Evolutionary conservation across 2,888 invertebrate species (phyloP).

Genomic region (Cantharis nigra): DNA sequence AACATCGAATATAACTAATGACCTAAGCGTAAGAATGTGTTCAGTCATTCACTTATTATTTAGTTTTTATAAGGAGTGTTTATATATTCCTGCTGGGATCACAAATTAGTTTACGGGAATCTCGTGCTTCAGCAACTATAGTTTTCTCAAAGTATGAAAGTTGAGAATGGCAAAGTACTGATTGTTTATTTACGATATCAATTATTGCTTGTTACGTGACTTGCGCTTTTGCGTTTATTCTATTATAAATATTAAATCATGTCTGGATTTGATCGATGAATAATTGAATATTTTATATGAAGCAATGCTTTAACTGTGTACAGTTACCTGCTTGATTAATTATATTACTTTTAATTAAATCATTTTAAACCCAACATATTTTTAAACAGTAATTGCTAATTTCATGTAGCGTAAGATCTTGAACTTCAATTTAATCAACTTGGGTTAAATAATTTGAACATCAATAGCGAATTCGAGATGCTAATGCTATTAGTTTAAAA

Average conservation of each 20-base stretch:
- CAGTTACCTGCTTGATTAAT: neutral
- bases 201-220: constrained; percentile 49
- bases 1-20: constrained; percentile 56
- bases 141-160: constrained; percentile 19
- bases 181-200: constrained; percentile 48
- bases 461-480: neutral
- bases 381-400: neutral
- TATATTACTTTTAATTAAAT: neutral
- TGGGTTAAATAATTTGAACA: neutral
- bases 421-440: neutral
- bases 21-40: constrained; percentile 59
- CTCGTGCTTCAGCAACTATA: constrained; percentile 27
- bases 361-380: neutral
- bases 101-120: constrained; percentile 63
- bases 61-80: constrained; percentile 62
- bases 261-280: constrained; percentile 40
- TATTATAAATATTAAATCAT: constrained; percentile 40
- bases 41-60: constrained; percentile 63
- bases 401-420: neutral
- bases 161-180: constrained; percentile 32
- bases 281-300: constrained; percentile 27
- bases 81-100: constrained; percentile 66
- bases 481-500: neutral
- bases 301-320: neutral
- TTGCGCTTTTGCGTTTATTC: constrained; percentile 39